Evolutionary conservation across 1,140 invertebrate genomes (phyloP).

Genomic region (Hesperophylax magnus): DNA sequence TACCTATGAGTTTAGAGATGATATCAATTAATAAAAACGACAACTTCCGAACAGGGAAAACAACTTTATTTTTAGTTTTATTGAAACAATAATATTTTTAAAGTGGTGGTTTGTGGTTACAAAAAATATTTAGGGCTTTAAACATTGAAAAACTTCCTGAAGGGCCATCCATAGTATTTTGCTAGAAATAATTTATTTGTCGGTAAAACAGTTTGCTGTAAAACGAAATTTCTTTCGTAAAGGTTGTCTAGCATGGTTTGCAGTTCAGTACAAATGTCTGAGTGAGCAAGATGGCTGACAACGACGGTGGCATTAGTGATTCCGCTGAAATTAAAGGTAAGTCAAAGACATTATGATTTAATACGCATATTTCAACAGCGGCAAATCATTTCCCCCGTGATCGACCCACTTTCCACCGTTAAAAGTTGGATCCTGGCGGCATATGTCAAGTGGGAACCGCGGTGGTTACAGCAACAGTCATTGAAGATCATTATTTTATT

Average conservation of each 20-base stretch:
- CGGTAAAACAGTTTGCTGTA: slow-evolving; percentile 27
- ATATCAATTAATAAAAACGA: too few species aligned
- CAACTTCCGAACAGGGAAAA: too few species aligned
- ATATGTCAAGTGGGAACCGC: slow-evolving; percentile 26
- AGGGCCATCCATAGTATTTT: too few species aligned
- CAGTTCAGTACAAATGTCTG: slow-evolving; percentile 50
- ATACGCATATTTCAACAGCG: background rate
- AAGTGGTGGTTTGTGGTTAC: too few species aligned
- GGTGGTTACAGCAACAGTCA: slow-evolving; percentile 33
- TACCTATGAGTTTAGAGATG: too few species aligned
- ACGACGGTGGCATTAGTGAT: slow-evolving; percentile 45
- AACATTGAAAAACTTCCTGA: too few species aligned
- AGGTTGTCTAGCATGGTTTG: slow-evolving; percentile 44
- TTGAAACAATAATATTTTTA: too few species aligned
- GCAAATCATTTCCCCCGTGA: background rate
- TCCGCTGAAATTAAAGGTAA: slow-evolving; percentile 49
- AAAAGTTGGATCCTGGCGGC: background rate
- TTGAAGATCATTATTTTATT: slow-evolving; percentile 38
- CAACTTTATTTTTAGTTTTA: too few species aligned
- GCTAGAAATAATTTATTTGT: background rate
- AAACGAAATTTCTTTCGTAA: slow-evolving; percentile 9
- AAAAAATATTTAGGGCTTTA: too few species aligned
- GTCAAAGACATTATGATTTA: slow-evolving; percentile 22
- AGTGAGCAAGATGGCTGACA: slow-evolving; percentile 54
- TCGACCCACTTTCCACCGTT: background rate